Percentiles rank a stretch among this genome's conserved stretches.
Evolutionary conservation across 2,113 vertebrate species (phyloP).

Genomic region (Proteles cristata): DNA sequence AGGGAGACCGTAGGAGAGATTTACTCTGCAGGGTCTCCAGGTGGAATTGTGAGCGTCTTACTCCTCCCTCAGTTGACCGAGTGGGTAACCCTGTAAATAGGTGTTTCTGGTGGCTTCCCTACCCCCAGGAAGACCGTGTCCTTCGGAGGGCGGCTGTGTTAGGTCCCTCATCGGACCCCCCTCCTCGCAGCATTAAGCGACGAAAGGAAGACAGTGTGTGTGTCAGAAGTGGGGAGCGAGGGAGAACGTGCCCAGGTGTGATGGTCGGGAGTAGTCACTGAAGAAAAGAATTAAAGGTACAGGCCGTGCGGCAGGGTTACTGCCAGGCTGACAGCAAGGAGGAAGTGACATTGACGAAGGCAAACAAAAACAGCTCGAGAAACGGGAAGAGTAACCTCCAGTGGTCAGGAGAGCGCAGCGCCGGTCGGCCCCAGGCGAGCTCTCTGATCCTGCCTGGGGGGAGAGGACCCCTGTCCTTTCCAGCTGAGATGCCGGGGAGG

Average conservation of each 20-base stretch:
- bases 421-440: accelerated
- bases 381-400: background rate
- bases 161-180: background rate
- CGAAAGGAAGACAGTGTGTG: background rate
- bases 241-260: background rate
- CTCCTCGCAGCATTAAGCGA: background rate
- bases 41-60: background rate
- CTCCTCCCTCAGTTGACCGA: background rate
- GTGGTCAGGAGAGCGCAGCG: background rate
- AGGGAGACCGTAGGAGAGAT: background rate
- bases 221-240: background rate
- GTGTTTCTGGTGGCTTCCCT: background rate
- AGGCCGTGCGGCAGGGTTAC: accelerated
- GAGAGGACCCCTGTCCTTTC: background rate
- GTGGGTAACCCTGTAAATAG: background rate
- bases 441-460: background rate
- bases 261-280: background rate
- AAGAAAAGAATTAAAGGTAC: background rate
- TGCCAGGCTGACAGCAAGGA: accelerated
- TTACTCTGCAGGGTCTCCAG: background rate
- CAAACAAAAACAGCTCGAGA: background rate
- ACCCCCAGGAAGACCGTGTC: background rate
- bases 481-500: background rate
- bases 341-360: background rate
- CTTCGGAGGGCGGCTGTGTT: accelerated